Percentiles rank a stretch among this genome's conserved stretches.
phyloP scores from a whole-genome alignment of 23 tunicate genomes.

The Halocynthia roretzi region DNA sequence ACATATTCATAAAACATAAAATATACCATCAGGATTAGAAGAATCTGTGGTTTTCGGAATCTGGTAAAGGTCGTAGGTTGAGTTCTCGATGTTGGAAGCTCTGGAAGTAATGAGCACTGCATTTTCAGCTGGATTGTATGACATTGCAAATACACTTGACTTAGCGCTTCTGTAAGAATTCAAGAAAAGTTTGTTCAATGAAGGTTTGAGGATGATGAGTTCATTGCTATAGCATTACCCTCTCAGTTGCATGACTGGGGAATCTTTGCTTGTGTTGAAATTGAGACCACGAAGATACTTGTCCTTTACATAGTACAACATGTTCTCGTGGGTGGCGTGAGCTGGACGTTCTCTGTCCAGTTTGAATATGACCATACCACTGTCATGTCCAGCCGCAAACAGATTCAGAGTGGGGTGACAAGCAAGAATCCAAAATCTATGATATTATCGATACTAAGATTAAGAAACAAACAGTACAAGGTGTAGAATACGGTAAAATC shows the following conservation, averaged over 20 bases:
- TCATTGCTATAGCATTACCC: constrained; percentile 26
- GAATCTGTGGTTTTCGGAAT: constrained; percentile 85
- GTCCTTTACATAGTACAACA: constrained; percentile 94
- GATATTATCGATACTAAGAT: not conserved
- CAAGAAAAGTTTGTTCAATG: not conserved
- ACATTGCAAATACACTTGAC: constrained; percentile 53
- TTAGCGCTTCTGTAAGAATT: constrained; percentile 49
- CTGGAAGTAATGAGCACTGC: constrained; percentile 83
- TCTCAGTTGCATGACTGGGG: constrained; percentile 78
- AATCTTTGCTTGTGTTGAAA: constrained; percentile 87
- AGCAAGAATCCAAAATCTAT: constrained; percentile 87
- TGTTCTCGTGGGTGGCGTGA: constrained; percentile 77
- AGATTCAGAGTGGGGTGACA: constrained; percentile 93
- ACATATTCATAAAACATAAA: not conserved
- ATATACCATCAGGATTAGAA: constrained; percentile 77
- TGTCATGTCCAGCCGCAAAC: constrained; percentile 98
- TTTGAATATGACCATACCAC: constrained; percentile 91
- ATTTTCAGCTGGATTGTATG: constrained; percentile 95
- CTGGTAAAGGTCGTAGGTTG: constrained; percentile 90
- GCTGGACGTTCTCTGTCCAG: constrained; percentile 97
- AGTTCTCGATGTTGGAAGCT: constrained; percentile 92
- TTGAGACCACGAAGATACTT: constrained; percentile 81
- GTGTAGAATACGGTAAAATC: too few relatives aligned
- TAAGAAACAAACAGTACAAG: too few relatives aligned
- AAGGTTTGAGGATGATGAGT: not conserved